Conservation (phyloP, 2,888 invertebrate genomes). For the Papilio protenor region DNA sequence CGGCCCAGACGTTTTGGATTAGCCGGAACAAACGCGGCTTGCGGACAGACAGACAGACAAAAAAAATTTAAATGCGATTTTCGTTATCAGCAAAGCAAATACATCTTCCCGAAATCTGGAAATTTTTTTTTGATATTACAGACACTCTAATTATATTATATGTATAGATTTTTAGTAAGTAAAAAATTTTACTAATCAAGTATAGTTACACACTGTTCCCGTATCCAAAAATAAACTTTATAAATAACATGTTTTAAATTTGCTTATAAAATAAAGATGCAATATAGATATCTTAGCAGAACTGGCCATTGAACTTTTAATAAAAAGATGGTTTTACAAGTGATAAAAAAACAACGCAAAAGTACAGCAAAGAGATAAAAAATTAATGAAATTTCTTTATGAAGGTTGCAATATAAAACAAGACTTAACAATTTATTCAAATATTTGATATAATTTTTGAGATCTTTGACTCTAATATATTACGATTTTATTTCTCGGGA, state of each 20-base stretch:
- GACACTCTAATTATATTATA: no score
- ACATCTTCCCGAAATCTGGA: no score
- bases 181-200: background rate
- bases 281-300: background rate
- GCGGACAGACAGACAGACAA: no score
- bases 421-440: background rate
- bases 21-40: no score
- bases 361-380: slow-evolving; percentile 2
- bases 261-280: background rate
- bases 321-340: slow-evolving; percentile 1
- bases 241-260: background rate
- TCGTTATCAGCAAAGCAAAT: no score
- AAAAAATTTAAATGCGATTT: no score
- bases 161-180: no score
- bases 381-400: slow-evolving; percentile 3
- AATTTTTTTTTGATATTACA: no score
- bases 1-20: no score
- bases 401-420: background rate
- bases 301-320: slow-evolving; percentile 4
- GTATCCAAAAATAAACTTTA: background rate
- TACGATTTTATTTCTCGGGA: no score
- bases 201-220: background rate
- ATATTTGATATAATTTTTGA: no score
- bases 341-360: background rate
- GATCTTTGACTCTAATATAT: no score